Conservation (phyloP, 2,888 invertebrate genomes). For the Drepana falcataria region DNA sequence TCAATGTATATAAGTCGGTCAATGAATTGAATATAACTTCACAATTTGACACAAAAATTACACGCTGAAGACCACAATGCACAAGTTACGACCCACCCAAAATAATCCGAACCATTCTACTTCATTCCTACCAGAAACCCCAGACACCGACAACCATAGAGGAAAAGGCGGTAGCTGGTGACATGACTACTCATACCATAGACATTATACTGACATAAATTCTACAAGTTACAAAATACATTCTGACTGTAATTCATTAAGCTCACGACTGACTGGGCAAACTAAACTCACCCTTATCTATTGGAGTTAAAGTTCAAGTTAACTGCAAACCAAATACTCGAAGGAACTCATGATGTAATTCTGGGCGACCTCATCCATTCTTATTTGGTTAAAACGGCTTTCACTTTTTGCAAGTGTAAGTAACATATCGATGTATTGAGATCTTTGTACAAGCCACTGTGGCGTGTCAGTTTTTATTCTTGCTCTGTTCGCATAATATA, state of each 20-base stretch:
- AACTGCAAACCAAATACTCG: slow-evolving; percentile 7
- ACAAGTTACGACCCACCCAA: no score
- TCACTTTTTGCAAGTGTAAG: slow-evolving; percentile 47
- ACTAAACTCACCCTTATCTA: slow-evolving; percentile 9
- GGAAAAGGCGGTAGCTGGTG: no score
- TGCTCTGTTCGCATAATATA: no score
- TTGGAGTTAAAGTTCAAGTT: slow-evolving; percentile 11
- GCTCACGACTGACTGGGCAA: background rate
- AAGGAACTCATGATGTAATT: slow-evolving; percentile 35
- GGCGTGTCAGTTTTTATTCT: no score
- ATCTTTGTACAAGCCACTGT: slow-evolving; percentile 2
- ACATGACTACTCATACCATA: no score
- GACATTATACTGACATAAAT: slow-evolving; percentile 7
- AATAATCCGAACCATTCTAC: no score
- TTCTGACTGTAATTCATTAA: background rate
- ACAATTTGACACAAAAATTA: no score
- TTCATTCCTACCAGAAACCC: no score
- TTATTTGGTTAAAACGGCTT: slow-evolving; percentile 50
- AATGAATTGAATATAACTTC: no score
- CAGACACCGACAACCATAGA: no score
- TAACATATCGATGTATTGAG: slow-evolving; percentile 14
- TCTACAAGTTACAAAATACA: slow-evolving; percentile 16
- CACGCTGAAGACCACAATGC: no score
- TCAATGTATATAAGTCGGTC: no score
- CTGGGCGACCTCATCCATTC: slow-evolving; percentile 40